A percentile compares a stretch with the other conserved stretches of the same genome.
Conservation (phyloP, 2,888 invertebrate genomes). For the Lycocerus yunnanus region DNA sequence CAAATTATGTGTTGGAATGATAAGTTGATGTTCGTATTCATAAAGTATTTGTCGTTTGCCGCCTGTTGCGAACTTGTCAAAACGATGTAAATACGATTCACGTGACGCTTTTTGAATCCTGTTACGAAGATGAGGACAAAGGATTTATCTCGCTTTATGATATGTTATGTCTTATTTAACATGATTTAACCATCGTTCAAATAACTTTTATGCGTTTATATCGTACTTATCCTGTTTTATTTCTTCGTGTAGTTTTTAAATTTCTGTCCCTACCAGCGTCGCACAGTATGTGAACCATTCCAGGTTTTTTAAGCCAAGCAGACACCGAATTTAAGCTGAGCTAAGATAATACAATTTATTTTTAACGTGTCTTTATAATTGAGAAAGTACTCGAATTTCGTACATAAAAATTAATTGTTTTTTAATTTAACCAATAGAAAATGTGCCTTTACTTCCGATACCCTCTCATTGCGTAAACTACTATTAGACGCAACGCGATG, state of each 20-base stretch:
- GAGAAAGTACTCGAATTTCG: too few relatives aligned
- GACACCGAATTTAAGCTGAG: not conserved
- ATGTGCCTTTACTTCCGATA: too few relatives aligned
- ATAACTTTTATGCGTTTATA: not conserved
- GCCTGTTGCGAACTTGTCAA: slow-evolving; percentile 37
- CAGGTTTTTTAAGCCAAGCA: not conserved
- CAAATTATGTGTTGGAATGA: slow-evolving; percentile 17
- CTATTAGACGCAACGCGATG: too few relatives aligned
- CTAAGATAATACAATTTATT: not conserved
- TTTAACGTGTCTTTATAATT: too few relatives aligned
- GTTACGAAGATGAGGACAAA: slow-evolving; percentile 27
- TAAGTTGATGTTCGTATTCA: slow-evolving; percentile 21
- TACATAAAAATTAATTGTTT: too few relatives aligned
- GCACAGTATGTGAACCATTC: not conserved
- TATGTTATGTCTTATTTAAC: slow-evolving; percentile 27
- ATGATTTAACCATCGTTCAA: slow-evolving; percentile 19
- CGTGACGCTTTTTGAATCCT: slow-evolving; percentile 19
- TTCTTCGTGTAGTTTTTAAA: not conserved
- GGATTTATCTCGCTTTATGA: slow-evolving; percentile 14
- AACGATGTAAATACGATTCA: slow-evolving; percentile 37
- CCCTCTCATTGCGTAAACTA: too few relatives aligned
- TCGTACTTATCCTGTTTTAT: not conserved
- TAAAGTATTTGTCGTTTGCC: slow-evolving; percentile 34
- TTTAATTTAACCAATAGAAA: too few relatives aligned
- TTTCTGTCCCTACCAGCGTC: not conserved